Base-by-base conservation (phyloP, 1,140 invertebrate species). In the Lerema accius region DNA sequence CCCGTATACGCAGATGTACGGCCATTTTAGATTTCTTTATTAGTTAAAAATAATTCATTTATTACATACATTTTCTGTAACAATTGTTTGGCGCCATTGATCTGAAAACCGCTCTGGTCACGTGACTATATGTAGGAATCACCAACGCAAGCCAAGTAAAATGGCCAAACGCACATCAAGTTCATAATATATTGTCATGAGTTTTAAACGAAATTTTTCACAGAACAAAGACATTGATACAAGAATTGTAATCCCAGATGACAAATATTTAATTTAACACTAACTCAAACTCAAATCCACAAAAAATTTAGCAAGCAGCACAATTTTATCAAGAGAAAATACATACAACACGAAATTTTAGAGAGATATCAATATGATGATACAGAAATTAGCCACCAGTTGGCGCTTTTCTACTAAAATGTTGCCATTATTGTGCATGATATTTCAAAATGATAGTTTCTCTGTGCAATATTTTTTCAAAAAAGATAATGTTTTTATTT, bases 21-120 rank as follows among this genome's bases (percentile, higher is more conserved):
- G 69, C 65, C 74, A 78, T 80, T 74, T 60, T 42, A 70, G 64
- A 75, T 68, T 64, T 60, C 43, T 68, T 65, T 16, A 79, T 58
- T 67, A 86, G 69, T 65, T 63, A 69, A 68, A 78, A 82, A 77
- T 84, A 78, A 45, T 35, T 66, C 67, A 78, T 59, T 49, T 72
- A 78, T 80, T 76, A 84, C 88, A 74, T 88, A 89, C 89, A 87
- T 88, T 90, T 87, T 88, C 85, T 82, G 67, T 78, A 81, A 84
- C 65, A 90, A 76, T 78, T 80, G 85, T 91, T 91, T 91, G 87
- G 90, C 90, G 90, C 90, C 90, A 91, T 91, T 91, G 90, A 90
- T 91, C 86, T 81, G 83, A 90, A 89, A 90, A 80, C 74, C 83
- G 84, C 80, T 84, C 78, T 71, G 82, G 83, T 91, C 90, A 91